Evolutionary conservation across 1,140 invertebrate genomes (phyloP).

Genomic region (Bombus haemorrhoidalis): DNA sequence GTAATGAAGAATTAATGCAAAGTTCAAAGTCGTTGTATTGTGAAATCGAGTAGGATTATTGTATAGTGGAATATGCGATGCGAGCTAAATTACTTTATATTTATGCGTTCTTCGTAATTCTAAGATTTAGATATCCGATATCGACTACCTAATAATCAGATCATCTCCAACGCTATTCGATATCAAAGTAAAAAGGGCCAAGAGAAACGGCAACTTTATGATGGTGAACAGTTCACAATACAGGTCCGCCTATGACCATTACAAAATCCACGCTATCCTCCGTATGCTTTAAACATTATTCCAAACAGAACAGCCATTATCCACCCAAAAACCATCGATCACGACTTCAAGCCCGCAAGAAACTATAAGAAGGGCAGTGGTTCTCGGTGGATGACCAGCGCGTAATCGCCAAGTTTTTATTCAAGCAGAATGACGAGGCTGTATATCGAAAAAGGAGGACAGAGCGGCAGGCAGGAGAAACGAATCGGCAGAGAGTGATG

Average conservation of each 20-base stretch:
- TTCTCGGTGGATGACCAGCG: no score
- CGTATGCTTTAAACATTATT: no score
- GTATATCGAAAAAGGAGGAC: constrained; percentile 23
- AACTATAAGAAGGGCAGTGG: no score
- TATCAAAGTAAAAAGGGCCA: background rate
- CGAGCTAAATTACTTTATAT: background rate
- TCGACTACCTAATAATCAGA: no score
- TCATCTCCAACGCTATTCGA: no score
- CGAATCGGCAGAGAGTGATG: constrained; percentile 60
- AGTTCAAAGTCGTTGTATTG: background rate
- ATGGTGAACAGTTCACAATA: no score
- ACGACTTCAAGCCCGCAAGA: background rate
- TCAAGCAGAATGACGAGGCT: constrained; percentile 56
- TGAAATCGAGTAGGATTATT: background rate
- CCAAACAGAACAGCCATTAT: no score
- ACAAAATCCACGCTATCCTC: background rate
- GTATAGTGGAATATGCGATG: background rate
- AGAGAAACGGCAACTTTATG: background rate
- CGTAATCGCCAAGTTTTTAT: constrained; percentile 50
- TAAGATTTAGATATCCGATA: background rate
- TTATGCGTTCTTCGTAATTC: background rate
- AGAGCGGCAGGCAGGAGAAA: constrained; percentile 10
- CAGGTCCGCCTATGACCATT: background rate
- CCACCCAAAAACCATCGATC: constrained; percentile 13
- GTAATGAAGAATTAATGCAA: background rate